Evolutionary conservation across 1,140 invertebrate species (phyloP).

Genomic region (Pemphigus obesinymphae): DNA sequence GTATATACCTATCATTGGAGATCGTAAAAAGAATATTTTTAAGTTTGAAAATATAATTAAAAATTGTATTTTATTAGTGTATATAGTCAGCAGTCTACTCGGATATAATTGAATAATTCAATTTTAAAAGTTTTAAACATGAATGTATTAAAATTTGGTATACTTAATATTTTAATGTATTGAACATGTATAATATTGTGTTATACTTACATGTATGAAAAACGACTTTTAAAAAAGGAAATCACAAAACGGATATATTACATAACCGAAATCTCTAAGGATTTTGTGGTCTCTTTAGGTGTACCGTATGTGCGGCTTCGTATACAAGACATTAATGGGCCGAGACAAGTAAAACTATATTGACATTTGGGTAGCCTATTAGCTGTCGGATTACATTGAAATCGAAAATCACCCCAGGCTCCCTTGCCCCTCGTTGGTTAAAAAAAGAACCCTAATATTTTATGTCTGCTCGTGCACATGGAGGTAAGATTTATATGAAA

Average conservation of each 20-base stretch:
- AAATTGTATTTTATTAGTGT: not conserved
- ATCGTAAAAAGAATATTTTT: not conserved
- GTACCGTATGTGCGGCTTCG: slow-evolving; percentile 32
- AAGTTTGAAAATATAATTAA: slow-evolving; percentile 4
- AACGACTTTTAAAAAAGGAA: too few relatives aligned
- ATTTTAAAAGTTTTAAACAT: too few relatives aligned
- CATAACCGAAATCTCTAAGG: slow-evolving; percentile 33
- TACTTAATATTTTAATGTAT: too few relatives aligned
- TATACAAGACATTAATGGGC: slow-evolving; percentile 30
- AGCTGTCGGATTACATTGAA: slow-evolving; percentile 50
- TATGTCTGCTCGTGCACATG: not conserved
- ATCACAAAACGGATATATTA: slow-evolving; percentile 28
- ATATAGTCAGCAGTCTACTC: too few relatives aligned
- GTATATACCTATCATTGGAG: not conserved
- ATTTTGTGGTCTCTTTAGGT: slow-evolving; percentile 27
- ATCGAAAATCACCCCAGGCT: slow-evolving; percentile 48
- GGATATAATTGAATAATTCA: too few relatives aligned
- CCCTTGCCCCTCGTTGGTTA: slow-evolving; percentile 23
- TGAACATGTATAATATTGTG: too few relatives aligned
- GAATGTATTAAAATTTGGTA: too few relatives aligned
- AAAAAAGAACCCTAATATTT: slow-evolving; percentile 31
- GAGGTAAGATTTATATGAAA: slow-evolving; percentile 16
- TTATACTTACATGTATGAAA: too few relatives aligned
- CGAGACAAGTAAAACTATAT: slow-evolving; percentile 45
- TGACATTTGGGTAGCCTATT: slow-evolving; percentile 48